Conservation (phyloP, 1,140 invertebrate genomes). For the Cotesia typhae region DNA sequence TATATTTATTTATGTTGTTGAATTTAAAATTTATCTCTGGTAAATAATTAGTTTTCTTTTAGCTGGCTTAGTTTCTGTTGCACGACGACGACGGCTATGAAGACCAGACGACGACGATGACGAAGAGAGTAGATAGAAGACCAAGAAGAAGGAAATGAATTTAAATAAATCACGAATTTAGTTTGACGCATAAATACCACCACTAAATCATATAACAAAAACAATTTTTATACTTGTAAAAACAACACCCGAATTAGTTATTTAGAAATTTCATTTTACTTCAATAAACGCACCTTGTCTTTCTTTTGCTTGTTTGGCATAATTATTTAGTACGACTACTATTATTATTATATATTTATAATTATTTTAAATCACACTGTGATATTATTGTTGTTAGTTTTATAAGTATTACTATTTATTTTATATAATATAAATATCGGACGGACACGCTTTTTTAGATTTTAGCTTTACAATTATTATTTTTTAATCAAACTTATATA, state of each 20-base stretch:
- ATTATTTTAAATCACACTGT: background rate
- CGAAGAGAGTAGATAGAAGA: too few relatives aligned
- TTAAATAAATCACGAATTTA: too few relatives aligned
- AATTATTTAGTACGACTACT: conserved; percentile 39
- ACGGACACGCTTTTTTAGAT: conserved; percentile 37
- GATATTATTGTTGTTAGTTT: background rate
- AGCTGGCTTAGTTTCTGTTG: too few relatives aligned
- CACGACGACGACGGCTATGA: too few relatives aligned
- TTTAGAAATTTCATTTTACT: conserved; percentile 30
- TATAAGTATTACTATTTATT: conserved; percentile 25
- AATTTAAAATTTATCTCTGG: too few relatives aligned
- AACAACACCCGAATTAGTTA: conserved; percentile 17
- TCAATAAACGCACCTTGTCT: conserved; percentile 60
- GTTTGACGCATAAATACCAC: too few relatives aligned
- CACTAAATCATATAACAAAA: conserved; percentile 20
- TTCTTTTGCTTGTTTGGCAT: conserved; percentile 65
- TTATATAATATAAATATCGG: conserved; percentile 25
- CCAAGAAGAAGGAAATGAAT: background rate
- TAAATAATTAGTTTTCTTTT: too few relatives aligned
- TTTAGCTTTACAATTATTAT: conserved; percentile 33
- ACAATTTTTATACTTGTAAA: conserved; percentile 17
- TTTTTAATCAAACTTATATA: too few relatives aligned
- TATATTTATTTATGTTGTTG: background rate
- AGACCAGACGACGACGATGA: too few relatives aligned
- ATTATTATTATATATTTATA: conserved; percentile 25